Percentiles rank a stretch among this genome's conserved stretches.
phyloP scores from a whole-genome alignment of 2,797 vertebrate genomes.

The Myiotriccus ornatus region DNA sequence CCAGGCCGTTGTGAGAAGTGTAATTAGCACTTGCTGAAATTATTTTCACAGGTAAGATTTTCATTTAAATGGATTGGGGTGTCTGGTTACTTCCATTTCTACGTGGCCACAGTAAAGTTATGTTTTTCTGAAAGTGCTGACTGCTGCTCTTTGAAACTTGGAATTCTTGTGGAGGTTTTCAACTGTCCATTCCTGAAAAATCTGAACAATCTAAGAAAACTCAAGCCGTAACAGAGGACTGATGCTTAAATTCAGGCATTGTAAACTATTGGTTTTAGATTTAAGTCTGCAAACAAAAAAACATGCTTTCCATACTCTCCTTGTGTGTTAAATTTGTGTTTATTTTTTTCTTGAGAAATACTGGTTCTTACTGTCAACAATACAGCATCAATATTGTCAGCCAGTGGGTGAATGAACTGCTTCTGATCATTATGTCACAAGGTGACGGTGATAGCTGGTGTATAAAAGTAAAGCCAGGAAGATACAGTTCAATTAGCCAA shows the following conservation, averaged over 20 bases:
- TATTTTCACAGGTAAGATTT: not conserved
- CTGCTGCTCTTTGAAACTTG: not conserved
- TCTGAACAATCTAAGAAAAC: not conserved
- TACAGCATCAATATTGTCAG: not conserved
- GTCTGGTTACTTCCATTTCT: not conserved
- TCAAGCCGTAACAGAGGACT: not conserved
- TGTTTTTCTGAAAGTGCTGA: not conserved
- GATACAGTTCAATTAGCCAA: not conserved
- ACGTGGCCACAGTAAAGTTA: not conserved
- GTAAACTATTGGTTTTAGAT: not conserved
- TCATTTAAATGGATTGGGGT: not conserved
- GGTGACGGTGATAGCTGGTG: not conserved
- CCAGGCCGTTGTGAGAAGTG: not conserved
- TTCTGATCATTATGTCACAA: not conserved
- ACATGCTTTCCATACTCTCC: not conserved
- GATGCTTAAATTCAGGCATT: not conserved
- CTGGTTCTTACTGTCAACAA: not conserved
- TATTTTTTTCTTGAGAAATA: not conserved
- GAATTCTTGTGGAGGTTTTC: not conserved
- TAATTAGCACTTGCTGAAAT: constrained; percentile 9
- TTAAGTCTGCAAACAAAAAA: not conserved
- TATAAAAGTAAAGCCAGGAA: not conserved
- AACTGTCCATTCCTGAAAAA: not conserved
- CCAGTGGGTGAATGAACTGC: not conserved
- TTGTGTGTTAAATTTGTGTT: not conserved